Percentiles rank a stretch among this genome's conserved stretches.
phyloP scores from a whole-genome alignment of 2,888 invertebrate species.

The Seira ritae region DNA sequence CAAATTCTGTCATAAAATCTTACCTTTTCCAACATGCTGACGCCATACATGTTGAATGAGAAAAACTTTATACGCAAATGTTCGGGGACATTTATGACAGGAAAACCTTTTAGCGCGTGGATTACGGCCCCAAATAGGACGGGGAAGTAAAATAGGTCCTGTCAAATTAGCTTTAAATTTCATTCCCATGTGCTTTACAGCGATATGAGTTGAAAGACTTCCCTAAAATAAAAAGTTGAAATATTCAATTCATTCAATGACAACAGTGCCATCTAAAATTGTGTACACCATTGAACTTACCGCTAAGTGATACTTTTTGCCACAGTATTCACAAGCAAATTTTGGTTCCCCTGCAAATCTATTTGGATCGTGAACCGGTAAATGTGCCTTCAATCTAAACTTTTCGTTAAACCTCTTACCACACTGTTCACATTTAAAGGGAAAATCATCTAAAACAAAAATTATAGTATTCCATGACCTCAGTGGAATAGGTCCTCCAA shows the following conservation, averaged over 20 bases:
- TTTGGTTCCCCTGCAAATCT: slow-evolving; percentile 37
- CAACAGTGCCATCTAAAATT: too few species aligned
- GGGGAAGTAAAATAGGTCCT: too few species aligned
- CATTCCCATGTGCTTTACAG: too few species aligned
- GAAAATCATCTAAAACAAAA: not conserved
- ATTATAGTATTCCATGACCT: not conserved
- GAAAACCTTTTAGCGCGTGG: not conserved
- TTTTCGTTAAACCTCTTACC: slow-evolving; percentile 28
- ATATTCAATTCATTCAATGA: not conserved
- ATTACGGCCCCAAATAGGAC: not conserved
- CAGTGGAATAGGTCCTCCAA: not conserved
- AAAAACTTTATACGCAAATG: not conserved
- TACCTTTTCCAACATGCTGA: not conserved
- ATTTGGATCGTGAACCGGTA: slow-evolving; percentile 25
- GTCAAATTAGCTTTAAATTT: too few species aligned
- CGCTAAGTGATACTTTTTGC: slow-evolving; percentile 39
- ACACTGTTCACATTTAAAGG: slow-evolving; percentile 33
- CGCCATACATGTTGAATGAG: not conserved
- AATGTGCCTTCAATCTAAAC: slow-evolving; percentile 22
- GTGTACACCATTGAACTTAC: not conserved
- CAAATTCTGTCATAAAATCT: too few species aligned
- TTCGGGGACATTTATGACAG: not conserved
- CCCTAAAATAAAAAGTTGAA: slow-evolving; percentile 6
- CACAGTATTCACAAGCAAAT: slow-evolving; percentile 36
- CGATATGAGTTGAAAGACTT: not conserved